Percentiles rank a stretch among this genome's conserved stretches.
Evolutionary conservation across 2,113 vertebrate genomes (phyloP).

Genomic region (Rallus limicola): DNA sequence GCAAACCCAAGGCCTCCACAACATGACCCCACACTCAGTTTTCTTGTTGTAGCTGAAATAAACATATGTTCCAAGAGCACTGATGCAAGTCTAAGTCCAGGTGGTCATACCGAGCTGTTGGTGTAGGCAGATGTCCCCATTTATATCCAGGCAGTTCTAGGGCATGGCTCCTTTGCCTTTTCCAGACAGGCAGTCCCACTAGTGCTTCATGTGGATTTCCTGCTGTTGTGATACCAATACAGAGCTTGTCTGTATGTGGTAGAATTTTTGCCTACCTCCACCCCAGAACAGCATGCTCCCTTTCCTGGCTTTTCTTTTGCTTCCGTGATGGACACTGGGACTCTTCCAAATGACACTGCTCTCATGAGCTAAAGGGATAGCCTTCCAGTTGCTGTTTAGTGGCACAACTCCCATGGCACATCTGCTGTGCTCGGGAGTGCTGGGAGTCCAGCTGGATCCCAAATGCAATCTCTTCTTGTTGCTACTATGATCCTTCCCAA

Average conservation of each 20-base stretch:
- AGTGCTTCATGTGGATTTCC: not conserved
- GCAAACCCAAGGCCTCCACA: not conserved
- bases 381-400: not conserved
- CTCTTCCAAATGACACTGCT: not conserved
- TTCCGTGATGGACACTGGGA: not conserved
- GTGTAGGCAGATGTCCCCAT: not conserved
- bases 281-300: not conserved
- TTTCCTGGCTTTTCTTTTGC: not conserved
- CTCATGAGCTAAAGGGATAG: not conserved
- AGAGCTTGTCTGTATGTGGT: not conserved
- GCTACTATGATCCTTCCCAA: not conserved
- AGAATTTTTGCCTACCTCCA: not conserved
- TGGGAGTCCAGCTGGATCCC: not conserved
- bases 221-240: not conserved
- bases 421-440: not conserved
- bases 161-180: not conserved
- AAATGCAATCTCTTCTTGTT: not conserved
- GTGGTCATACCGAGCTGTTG: not conserved
- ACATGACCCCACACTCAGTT: not conserved
- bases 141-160: not conserved
- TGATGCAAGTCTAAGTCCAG: not conserved
- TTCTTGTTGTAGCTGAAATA: not conserved
- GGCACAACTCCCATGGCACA: not conserved
- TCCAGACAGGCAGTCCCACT: not conserved
- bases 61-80: not conserved